Percentiles rank a stretch among this genome's conserved stretches.
phyloP scores from a whole-genome alignment of 2,797 vertebrate genomes.

The Hoplostethus mediterraneus region DNA sequence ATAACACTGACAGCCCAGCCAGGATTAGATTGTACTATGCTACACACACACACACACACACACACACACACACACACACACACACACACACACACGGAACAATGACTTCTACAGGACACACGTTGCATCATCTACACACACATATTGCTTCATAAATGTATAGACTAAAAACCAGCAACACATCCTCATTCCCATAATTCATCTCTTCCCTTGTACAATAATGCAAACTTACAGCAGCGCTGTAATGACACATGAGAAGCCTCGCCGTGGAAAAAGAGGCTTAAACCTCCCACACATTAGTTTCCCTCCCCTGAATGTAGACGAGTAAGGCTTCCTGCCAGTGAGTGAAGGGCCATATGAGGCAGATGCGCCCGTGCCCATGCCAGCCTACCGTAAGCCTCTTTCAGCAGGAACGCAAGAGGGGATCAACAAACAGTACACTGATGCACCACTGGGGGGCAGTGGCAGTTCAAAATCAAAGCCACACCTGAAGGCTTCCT shows the following conservation, averaged over 20 bases:
- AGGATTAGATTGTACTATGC: constrained; percentile 65
- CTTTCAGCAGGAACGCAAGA: constrained; percentile 48
- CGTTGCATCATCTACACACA: background rate
- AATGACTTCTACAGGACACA: constrained; percentile 6
- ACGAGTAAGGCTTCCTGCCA: constrained; percentile 44
- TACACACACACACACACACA: constrained; percentile 13
- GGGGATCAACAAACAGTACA: constrained; percentile 25
- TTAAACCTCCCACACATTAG: constrained; percentile 54
- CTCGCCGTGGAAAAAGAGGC: constrained; percentile 41
- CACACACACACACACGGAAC: constrained; percentile 2
- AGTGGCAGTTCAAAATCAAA: constrained; percentile 59
- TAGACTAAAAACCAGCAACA: constrained; percentile 18
- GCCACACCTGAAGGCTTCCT: constrained; percentile 3
- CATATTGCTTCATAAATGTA: background rate
- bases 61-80: constrained; percentile 6
- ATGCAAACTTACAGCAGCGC: constrained; percentile 15
- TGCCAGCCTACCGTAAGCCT: constrained; percentile 63
- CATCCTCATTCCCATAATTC: constrained; percentile 33
- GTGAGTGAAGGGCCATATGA: constrained; percentile 20
- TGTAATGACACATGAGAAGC: constrained; percentile 33
- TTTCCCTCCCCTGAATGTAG: constrained; percentile 49
- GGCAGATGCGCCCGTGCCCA: constrained; percentile 40
- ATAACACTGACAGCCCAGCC: constrained; percentile 64
- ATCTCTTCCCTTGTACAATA: constrained; percentile 11
- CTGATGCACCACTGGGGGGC: constrained; percentile 67